A percentile compares a stretch with the other conserved stretches of the same genome.
These are phyloP conservation scores for Nymphicus hollandicus DNA, from an alignment of 2,113 vertebrate genomes.

Conservation along the genomic window DNA sequence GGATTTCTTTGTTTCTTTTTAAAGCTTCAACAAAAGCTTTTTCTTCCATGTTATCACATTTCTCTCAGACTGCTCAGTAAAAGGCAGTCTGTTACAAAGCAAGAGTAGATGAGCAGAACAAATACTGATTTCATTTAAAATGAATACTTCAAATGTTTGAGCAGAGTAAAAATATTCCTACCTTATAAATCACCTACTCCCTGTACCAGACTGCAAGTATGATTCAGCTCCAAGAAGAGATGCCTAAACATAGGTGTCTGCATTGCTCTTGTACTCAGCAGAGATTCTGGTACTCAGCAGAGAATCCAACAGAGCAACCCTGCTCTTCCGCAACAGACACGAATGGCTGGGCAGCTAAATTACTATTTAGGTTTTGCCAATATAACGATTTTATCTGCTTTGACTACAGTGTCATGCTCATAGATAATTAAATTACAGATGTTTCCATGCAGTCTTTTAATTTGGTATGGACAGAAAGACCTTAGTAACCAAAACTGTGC, in stretches of 20 bases:
- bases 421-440: neutral
- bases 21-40: neutral
- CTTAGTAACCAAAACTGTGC: neutral
- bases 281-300: neutral
- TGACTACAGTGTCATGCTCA: rapidly evolving
- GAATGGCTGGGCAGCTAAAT: neutral
- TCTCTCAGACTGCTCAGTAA: neutral
- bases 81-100: neutral
- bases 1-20: neutral
- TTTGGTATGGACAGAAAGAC: neutral
- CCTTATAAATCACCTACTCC: neutral
- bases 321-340: neutral
- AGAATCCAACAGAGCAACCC: neutral
- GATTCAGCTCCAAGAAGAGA: neutral
- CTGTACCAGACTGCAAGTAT: neutral
- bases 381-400: neutral
- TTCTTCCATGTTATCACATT: neutral
- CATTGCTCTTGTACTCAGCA: neutral
- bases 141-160: neutral
- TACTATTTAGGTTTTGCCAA: neutral
- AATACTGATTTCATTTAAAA: neutral
- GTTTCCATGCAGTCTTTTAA: neutral
- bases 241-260: neutral
- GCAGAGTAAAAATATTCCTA: neutral
- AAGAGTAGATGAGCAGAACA: neutral